Evolutionary conservation across 2,888 invertebrate species (phyloP), one percentile per base, ranked within the genome.

Genomic region (Xanthia icteritia): DNA sequence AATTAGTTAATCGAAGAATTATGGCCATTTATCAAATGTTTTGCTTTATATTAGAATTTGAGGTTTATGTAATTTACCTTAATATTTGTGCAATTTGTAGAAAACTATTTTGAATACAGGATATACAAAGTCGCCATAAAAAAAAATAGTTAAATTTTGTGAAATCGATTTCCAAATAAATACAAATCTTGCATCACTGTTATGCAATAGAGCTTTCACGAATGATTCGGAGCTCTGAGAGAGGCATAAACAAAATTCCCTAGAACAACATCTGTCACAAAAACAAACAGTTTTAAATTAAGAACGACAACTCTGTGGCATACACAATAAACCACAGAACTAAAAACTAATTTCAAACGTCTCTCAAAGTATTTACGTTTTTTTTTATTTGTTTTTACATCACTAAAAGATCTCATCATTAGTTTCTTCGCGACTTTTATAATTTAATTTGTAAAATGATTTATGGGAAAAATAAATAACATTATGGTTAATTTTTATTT

Each of bases 1-100:
- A 84, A 84, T 77, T 84, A 76, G 84, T 85, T 81, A 65, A 85
- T 71, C 70, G 63, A 71, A 73, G 58, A 79, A 64, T 81, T 81
- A 86, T 76, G 54, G n/a, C 54, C 63, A 73, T 79, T 81, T 76
- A 83, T 73, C 72, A 74, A 79, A 78, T 51, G 58, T 70, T 83
- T 77, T 79, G 73, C 68, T 83, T 83, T 78, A 75, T 67, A 63
- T 83, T 68, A 75, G 17, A 66, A 73, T 64, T 42, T 39, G 27
- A 61, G 23, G 51, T 45, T 79, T 73, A 73, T 61, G 77, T 39
- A 76, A 72, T 72, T 48, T 65, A 27, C 61, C 27, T 56, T 61
- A n/a, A 48, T 60, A 60, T 45, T 72, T 72, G 45, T 75, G 51
- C 15, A 31, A 31, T 58, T 72, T 54, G 27, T 17, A 27, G 42